phyloP scores from a whole-genome alignment of 2,797 vertebrate species.

The Mus minutoides region DNA sequence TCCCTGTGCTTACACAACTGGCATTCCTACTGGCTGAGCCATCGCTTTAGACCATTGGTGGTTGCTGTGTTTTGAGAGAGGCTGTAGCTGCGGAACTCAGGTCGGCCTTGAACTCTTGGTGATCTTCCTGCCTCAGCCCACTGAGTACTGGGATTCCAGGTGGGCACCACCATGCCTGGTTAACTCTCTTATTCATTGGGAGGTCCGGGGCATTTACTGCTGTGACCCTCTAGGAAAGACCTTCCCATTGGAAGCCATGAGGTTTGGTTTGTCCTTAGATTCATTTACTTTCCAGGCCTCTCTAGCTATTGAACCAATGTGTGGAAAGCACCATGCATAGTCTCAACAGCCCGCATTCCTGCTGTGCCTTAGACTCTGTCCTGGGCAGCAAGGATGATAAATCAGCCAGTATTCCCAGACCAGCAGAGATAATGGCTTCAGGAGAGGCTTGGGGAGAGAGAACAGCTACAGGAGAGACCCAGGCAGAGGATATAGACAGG shows the following conservation, averaged over 20 bases:
- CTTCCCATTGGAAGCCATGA: neutral
- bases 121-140: neutral
- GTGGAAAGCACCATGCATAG: neutral
- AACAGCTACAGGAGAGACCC: neutral
- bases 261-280: neutral
- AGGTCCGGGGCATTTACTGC: neutral
- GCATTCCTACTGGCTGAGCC: neutral
- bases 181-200: neutral
- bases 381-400: accelerated
- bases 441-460: neutral
- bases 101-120: neutral
- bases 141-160: neutral
- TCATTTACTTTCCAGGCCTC: neutral
- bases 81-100: neutral
- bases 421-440: neutral
- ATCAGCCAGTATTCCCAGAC: neutral
- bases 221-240: neutral
- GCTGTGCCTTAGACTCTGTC: neutral
- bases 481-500: neutral
- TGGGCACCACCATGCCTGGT: neutral
- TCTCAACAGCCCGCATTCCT: neutral
- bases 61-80: neutral
- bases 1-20: neutral
- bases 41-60: neutral
- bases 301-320: neutral